Base-by-base conservation (phyloP, 2,888 invertebrate species). In the Agrochola macilenta region DNA sequence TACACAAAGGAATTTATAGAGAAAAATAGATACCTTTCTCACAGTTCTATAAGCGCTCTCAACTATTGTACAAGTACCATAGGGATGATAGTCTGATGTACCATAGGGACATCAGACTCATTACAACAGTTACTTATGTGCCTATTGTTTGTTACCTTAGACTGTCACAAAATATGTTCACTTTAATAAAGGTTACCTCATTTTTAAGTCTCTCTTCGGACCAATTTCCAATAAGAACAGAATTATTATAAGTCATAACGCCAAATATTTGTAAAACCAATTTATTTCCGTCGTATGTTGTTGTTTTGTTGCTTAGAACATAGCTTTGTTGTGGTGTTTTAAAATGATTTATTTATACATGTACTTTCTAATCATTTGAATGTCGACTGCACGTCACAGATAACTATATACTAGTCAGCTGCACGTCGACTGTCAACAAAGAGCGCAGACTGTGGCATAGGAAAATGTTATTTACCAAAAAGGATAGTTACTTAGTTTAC, bases 141-240 rank as follows among this genome's bases (percentile, higher is more conserved):
- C 12, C 43, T 43, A 43, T 12, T 23, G 2, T 52, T 52, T 52
- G 8, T 17, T 9, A 43, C 35, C 43, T 30, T 20, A 8, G 12
- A 66, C 0, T 12, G 14, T 5, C 4, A 46, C 30, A 30, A 2
- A 30, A 30, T 30, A 30, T 30, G 3, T 30, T 30, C 1, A 30
- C 30, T 30, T 30, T 9, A 11, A 4, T 46, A 68, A 4, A 54
- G n/a, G 5, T n/a, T 69, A 95, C 96, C 91, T 96, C 96, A 89
- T 95, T 95, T 91, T 95, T 93, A 39, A 96, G 91, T 81, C 96
- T 92, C 86, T 95, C 95, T 84, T 96, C 96, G 61, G 93, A 94
- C 96, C 96, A 96, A 86, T 96, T 96, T 69, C 96, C 95, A 58
- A 96, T 83, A 30, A 96, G 90, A 70, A 96, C 96, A 4, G 92